phyloP scores from a whole-genome alignment of 2,113 vertebrate genomes.

The Thymallus thymallus region DNA sequence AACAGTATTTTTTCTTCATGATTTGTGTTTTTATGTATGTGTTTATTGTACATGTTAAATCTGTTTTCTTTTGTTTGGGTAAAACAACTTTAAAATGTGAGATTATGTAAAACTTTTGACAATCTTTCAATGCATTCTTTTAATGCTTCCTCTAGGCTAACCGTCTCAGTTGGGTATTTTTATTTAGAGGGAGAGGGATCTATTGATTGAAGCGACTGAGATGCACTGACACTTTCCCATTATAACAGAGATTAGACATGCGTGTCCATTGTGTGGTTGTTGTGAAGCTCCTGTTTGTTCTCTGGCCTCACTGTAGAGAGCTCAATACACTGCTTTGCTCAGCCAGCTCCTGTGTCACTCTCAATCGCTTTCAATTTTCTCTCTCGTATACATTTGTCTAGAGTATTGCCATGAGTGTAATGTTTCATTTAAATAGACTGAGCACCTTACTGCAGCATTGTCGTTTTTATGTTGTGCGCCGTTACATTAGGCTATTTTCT shows the following conservation, averaged over 20 bases:
- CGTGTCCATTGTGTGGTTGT: background rate
- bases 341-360: constrained; percentile 21
- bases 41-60: no score
- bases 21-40: no score
- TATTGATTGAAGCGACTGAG: background rate
- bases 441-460: constrained; percentile 15
- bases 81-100: no score
- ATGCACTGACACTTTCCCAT: background rate
- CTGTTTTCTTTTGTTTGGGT: no score
- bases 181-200: background rate
- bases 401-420: constrained; percentile 20
- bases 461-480: constrained; percentile 10
- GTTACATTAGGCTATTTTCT: constrained; percentile 3
- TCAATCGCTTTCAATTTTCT: constrained; percentile 30
- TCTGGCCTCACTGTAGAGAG: background rate
- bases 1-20: no score
- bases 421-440: constrained; percentile 43
- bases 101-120: no score
- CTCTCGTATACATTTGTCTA: constrained; percentile 23
- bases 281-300: background rate
- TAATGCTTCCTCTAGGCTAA: no score
- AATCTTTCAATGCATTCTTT: no score
- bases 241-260: background rate
- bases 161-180: no score
- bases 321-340: background rate